Percentiles rank a stretch among this genome's conserved stretches.
Evolutionary conservation across 2,797 vertebrate genomes (phyloP).

Genomic region (Gallinago solitaria): DNA sequence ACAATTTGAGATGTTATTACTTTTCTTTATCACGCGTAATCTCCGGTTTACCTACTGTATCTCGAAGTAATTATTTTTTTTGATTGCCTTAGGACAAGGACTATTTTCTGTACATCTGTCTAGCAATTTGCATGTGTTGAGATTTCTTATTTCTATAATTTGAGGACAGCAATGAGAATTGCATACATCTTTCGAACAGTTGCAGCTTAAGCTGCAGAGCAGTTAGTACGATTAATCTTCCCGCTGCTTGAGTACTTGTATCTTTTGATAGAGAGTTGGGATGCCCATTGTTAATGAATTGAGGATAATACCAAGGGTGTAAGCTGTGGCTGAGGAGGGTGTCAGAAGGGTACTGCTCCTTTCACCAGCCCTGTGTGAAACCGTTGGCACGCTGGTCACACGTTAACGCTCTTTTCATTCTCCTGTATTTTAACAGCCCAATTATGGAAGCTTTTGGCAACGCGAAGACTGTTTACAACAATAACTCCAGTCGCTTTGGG

Average conservation of each 20-base stretch:
- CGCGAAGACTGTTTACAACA: slow-evolving; percentile 96
- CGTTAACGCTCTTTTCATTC: not conserved
- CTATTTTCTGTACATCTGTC: not conserved
- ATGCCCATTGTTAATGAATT: not conserved
- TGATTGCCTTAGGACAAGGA: not conserved
- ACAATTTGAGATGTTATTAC: not conserved
- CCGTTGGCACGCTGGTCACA: not conserved
- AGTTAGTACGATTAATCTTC: not conserved
- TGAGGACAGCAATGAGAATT: not conserved
- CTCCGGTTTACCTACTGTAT: not conserved
- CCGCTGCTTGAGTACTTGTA: not conserved
- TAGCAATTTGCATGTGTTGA: not conserved
- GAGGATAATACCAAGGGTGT: not conserved
- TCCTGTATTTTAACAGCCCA: slow-evolving; percentile 79
- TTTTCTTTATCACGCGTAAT: not conserved
- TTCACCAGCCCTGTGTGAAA: not conserved
- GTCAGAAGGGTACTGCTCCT: not conserved
- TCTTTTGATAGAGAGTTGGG: not conserved
- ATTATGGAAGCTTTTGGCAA: slow-evolving; percentile 99
- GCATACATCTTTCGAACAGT: not conserved
- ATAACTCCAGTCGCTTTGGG: slow-evolving; percentile 98
- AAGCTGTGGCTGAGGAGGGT: not conserved
- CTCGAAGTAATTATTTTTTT: not conserved
- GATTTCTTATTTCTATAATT: not conserved
- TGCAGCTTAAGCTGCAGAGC: not conserved